Evolutionary conservation across 2,888 invertebrate species (phyloP).

Genomic region (Agrypnus murinus): DNA sequence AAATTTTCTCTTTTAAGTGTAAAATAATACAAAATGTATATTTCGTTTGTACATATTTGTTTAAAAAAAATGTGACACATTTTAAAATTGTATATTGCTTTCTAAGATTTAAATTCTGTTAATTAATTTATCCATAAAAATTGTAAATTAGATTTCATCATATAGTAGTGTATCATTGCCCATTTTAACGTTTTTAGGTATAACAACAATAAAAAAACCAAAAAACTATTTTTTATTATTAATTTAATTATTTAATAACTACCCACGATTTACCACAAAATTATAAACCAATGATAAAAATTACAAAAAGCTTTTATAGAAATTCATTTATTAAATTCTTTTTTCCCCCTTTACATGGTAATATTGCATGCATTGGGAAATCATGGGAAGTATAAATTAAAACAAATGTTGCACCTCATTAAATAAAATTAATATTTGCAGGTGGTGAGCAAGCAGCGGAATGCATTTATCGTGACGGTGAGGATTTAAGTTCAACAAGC

Average conservation of each 20-base stretch:
- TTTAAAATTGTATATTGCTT: neutral
- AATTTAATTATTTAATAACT: neutral
- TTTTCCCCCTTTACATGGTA: slow-evolving; percentile 46
- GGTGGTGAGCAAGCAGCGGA: slow-evolving; percentile 79
- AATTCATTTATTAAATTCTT: neutral
- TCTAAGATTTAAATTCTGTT: neutral
- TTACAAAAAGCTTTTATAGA: neutral
- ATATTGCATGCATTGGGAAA: slow-evolving; percentile 1
- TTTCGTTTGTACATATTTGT: slow-evolving; percentile 20
- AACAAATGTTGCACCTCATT: neutral
- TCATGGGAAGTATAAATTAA: slow-evolving; percentile 6
- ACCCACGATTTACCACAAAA: neutral
- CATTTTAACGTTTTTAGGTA: slow-evolving; percentile 29
- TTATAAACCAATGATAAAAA: too few relatives aligned
- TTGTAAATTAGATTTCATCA: neutral
- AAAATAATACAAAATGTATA: too few relatives aligned
- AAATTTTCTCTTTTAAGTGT: neutral
- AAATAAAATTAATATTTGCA: slow-evolving; percentile 49
- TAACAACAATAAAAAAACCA: slow-evolving; percentile 29
- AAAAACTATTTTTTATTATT: slow-evolving; percentile 3
- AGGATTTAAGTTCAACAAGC: slow-evolving; percentile 85
- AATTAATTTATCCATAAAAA: slow-evolving; percentile 20
- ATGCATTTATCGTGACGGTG: slow-evolving; percentile 74
- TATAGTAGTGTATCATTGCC: slow-evolving; percentile 16
- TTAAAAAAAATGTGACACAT: neutral